Conservation (phyloP, 2,888 invertebrate genomes). For the Epinotia bilunana region DNA sequence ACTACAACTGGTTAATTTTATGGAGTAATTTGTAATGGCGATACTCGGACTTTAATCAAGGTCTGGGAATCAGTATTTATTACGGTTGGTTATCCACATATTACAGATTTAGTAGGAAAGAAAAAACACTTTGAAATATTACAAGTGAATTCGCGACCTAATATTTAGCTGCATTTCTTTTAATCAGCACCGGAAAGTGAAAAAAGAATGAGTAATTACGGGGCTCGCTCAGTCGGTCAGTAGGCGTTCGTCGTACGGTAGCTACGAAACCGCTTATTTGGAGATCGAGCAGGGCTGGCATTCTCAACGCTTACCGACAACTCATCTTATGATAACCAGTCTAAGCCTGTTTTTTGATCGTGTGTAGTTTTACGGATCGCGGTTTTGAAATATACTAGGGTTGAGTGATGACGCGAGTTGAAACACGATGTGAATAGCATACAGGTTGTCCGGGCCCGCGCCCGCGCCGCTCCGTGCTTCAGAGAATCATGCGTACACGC, state of each 20-base stretch:
- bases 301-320: not conserved
- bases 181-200: constrained; percentile 48
- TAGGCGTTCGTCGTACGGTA: constrained; percentile 52
- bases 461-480: constrained; percentile 1
- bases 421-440: not conserved
- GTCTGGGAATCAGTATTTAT: not conserved
- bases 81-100: not conserved
- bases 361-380: not conserved
- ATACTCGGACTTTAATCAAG: constrained; percentile 2
- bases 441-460: not conserved
- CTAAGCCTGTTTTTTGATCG: not conserved
- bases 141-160: constrained; percentile 5
- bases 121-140: not conserved
- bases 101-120: not conserved
- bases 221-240: constrained; percentile 52
- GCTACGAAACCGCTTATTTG: constrained; percentile 48
- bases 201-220: constrained; percentile 50
- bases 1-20: constrained; percentile 1
- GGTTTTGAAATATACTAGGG: not conserved
- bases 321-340: not conserved
- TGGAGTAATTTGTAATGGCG: constrained; percentile 1
- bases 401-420: not conserved
- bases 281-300: constrained; percentile 27
- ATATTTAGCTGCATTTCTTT: constrained; percentile 24
- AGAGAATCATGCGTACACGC: constrained; percentile 36